Percentiles rank a stretch among this genome's conserved stretches.
Evolutionary conservation across 2,888 invertebrate genomes (phyloP).

Genomic region (Drosophila bunnanda): DNA sequence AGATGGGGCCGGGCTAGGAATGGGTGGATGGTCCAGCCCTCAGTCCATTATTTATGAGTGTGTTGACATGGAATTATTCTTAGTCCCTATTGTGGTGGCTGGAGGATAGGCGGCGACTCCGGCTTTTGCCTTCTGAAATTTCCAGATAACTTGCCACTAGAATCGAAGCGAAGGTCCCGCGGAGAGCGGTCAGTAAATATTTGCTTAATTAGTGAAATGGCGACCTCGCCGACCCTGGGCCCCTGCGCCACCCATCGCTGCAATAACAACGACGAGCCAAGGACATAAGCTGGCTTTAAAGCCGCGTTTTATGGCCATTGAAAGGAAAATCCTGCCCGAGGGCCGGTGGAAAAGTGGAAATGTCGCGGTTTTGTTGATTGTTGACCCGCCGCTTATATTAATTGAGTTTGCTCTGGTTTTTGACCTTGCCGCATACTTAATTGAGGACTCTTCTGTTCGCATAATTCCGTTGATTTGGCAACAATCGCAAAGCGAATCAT

Average conservation of each 20-base stretch:
- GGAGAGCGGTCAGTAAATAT: constrained; percentile 64
- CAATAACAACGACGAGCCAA: constrained; percentile 53
- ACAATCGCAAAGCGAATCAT: constrained; percentile 53
- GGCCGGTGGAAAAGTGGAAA: constrained; percentile 5
- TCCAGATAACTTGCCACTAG: constrained; percentile 64
- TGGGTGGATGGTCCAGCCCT: constrained; percentile 45
- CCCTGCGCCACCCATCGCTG: constrained; percentile 31
- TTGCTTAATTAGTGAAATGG: constrained; percentile 80
- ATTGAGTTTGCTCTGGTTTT: constrained; percentile 74
- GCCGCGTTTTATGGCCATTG: constrained; percentile 45
- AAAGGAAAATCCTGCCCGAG: constrained; percentile 17
- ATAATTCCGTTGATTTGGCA: constrained; percentile 19
- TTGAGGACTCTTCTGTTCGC: constrained; percentile 28
- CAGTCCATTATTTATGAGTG: constrained; percentile 82
- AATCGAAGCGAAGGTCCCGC: constrained; percentile 2
- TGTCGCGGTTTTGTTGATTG: constrained; percentile 49
- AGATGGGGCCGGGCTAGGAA: neutral
- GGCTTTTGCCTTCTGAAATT: constrained; percentile 48
- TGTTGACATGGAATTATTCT: constrained; percentile 82
- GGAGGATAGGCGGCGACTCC: constrained; percentile 16
- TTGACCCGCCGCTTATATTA: constrained; percentile 73
- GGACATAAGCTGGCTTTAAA: constrained; percentile 63
- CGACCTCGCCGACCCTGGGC: constrained; percentile 38
- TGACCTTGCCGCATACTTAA: constrained; percentile 72
- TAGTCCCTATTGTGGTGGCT: constrained; percentile 65